Evolutionary conservation across 1,140 invertebrate species (phyloP).

Genomic region (Globodera ellingtonae): DNA sequence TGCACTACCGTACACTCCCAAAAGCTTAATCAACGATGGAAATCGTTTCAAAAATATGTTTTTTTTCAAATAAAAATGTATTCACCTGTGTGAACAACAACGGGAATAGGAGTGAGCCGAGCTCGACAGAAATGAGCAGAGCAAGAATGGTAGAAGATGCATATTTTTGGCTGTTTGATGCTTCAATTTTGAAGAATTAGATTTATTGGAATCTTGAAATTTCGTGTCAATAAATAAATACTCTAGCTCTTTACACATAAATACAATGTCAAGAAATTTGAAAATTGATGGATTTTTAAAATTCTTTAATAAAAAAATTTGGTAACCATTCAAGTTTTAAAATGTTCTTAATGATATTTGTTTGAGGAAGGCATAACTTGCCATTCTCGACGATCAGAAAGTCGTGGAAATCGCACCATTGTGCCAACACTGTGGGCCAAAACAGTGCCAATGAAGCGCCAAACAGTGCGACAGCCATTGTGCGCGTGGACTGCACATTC

Average conservation of each 20-base stretch:
- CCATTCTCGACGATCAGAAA: background rate
- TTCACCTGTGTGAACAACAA: conserved; percentile 28
- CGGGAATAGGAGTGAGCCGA: conserved; percentile 17
- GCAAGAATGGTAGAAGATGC: background rate
- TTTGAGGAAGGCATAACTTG: too few relatives aligned
- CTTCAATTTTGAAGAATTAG: background rate
- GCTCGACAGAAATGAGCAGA: conserved; percentile 15
- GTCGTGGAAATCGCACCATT: conserved; percentile 5
- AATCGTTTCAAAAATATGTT: background rate
- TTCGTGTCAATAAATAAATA: too few relatives aligned
- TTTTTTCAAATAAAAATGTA: background rate
- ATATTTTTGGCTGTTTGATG: background rate
- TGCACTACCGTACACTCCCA: conserved; percentile 19
- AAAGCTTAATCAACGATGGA: conserved; percentile 9
- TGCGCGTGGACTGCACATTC: conserved; percentile 1
- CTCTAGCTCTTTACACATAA: too few relatives aligned
- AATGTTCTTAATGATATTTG: too few relatives aligned
- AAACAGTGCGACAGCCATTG: conserved; percentile 10
- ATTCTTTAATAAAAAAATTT: background rate
- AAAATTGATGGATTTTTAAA: background rate
- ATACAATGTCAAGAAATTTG: background rate
- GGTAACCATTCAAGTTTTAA: background rate
- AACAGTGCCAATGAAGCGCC: conserved; percentile 17
- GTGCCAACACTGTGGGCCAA: conserved; percentile 11
- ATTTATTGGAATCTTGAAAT: background rate